Conservation (phyloP, 2,113 vertebrate genomes). For the Calonectris borealis region DNA sequence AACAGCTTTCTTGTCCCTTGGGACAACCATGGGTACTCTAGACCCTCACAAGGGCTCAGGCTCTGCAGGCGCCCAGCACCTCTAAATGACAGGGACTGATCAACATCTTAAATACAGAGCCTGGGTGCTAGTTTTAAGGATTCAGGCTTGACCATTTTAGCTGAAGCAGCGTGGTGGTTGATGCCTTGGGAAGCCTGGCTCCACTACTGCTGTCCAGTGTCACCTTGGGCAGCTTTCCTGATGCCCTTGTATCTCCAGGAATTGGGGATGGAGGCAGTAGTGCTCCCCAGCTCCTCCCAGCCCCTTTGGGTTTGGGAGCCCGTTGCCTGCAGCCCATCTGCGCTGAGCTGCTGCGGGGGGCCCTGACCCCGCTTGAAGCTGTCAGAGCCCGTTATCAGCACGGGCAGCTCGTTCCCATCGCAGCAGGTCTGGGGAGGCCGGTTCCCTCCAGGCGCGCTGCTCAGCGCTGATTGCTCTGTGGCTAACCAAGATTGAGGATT, state of each 20-base stretch:
- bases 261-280: rapidly evolving
- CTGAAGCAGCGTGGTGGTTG: background rate
- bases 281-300: background rate
- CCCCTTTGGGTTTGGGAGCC: background rate
- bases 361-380: background rate
- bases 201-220: rapidly evolving
- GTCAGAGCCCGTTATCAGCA: background rate
- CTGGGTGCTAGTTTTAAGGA: background rate
- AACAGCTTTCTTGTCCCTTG: background rate
- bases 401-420: background rate
- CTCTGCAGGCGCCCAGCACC: background rate
- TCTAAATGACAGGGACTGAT: background rate
- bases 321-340: rapidly evolving
- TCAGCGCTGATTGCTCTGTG: rapidly evolving
- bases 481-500: background rate
- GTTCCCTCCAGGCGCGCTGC: background rate
- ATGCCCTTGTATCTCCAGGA: background rate
- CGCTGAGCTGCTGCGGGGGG: rapidly evolving
- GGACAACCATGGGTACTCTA: background rate
- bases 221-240: background rate
- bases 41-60: rapidly evolving
- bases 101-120: background rate
- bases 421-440: background rate
- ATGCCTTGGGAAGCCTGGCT: background rate
- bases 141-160: background rate